Evolutionary conservation across 2,888 invertebrate species (phyloP).

Genomic region (Byasa hedistus): DNA sequence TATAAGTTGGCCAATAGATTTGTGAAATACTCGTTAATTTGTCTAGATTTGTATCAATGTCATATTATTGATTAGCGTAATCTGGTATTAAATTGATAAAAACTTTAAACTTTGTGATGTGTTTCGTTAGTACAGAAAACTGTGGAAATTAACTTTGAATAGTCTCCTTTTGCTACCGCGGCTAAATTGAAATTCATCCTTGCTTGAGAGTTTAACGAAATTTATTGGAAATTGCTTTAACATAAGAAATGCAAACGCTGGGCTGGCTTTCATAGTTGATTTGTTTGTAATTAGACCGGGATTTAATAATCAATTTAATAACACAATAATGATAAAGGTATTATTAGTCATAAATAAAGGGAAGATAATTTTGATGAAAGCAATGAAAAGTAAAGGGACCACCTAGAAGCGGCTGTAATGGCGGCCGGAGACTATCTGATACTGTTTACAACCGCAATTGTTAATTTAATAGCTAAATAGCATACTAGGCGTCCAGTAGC

Average conservation of each 20-base stretch:
- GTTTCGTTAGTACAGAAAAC: not conserved
- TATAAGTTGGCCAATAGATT: conserved; percentile 11
- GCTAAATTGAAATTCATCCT: not conserved
- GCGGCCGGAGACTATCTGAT: conserved; percentile 18
- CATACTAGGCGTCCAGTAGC: conserved; percentile 21
- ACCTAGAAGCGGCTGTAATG: conserved; percentile 20
- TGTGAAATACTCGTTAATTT: conserved; percentile 16
- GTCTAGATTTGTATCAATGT: conserved; percentile 1
- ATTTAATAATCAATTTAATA: conserved; percentile 1
- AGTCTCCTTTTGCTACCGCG: too few relatives aligned
- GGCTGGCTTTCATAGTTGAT: not conserved
- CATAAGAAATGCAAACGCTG: not conserved
- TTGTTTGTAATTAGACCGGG: not conserved
- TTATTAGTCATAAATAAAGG: conserved; percentile 1
- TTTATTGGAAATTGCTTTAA: not conserved
- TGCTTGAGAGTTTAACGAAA: not conserved
- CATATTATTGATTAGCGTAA: conserved; percentile 8
- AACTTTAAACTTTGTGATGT: not conserved
- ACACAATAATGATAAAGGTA: not conserved
- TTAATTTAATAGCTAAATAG: conserved; percentile 29
- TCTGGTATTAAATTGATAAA: conserved; percentile 7
- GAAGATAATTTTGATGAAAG: conserved; percentile 10
- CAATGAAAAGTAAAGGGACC: conserved; percentile 21
- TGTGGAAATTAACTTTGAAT: too few relatives aligned
- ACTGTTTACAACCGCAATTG: conserved; percentile 25